Evolutionary conservation across 2,888 invertebrate genomes (phyloP), one percentile per base, ranked within the genome.

Genomic region (Pseudococcus viburni): DNA sequence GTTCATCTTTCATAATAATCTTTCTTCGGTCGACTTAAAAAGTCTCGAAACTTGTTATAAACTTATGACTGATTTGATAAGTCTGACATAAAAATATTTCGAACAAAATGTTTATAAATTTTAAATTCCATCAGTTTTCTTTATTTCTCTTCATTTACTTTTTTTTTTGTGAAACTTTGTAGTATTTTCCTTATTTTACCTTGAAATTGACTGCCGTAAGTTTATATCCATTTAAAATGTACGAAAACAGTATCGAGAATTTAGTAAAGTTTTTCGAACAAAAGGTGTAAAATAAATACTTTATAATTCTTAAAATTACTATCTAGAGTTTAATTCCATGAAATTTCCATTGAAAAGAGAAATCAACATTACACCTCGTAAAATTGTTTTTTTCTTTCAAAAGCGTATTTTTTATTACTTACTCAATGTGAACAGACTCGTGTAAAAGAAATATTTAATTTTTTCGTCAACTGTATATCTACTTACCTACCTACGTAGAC

Each of bases 221-320:
- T 22, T 64, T 64, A 9, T 12, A 64, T 9, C 22, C 15, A 64
- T 22, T 64, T 64, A 64, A 64, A 64, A 64, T 64, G 22, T 64
- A 64, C 42, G 19, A 64, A 64, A 64, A 64, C 9, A 19, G 12
- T 11, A 22, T 22, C 19, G 22, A 22, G 64, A 19, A 22, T 64
- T 64, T 64, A 22, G n/a, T 0, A 64, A 64, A 64, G 9, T 64
- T 22, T 64, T 64, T 22, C 64, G 22, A 64, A 64, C 64, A 22
- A 22, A 64, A 64, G 11, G 64, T 11, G 64, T 64, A 64, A 64
- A 64, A 64, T 64, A 64, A 64, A 64, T 22, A 64, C 22, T 64
- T 22, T 22, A 64, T 64, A 64, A 64, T 64, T 64, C 19, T 64
- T 22, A 15, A 64, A 64, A 64, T 64, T 64, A 64, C 64, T 59